These are phyloP conservation scores for Xiphydria camelus DNA, from an alignment of 2,888 invertebrate genomes.

Conservation along the genomic window DNA sequence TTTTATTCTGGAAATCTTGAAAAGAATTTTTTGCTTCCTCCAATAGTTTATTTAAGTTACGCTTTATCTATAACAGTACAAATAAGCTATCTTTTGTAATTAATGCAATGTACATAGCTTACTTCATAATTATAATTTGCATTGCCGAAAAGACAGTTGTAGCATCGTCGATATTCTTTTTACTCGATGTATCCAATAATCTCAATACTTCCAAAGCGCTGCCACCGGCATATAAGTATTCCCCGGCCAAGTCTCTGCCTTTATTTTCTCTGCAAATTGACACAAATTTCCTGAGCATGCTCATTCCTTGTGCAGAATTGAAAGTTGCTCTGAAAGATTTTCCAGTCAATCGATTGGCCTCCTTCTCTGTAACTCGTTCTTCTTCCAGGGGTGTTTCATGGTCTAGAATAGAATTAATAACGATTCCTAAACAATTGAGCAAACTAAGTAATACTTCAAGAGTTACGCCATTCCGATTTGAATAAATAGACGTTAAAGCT, in stretches of 20 bases:
- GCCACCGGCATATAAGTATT: conserved; percentile 72
- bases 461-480: no score
- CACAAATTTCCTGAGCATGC: conserved; percentile 65
- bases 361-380: conserved; percentile 6
- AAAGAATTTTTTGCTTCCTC: no score
- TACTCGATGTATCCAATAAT: conserved; percentile 66
- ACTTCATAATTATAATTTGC: conserved; percentile 68
- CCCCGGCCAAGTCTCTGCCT: conserved; percentile 61
- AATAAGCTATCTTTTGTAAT: no score
- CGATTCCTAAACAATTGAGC: no score
- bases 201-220: conserved; percentile 72
- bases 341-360: conserved; percentile 24
- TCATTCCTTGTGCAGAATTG: conserved; percentile 31
- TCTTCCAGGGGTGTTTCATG: no score
- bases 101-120: conserved; percentile 17
- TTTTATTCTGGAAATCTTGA: no score
- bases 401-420: no score
- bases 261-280: conserved; percentile 62
- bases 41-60: no score
- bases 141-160: conserved; percentile 68
- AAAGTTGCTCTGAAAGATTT: conserved; percentile 38
- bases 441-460: no score
- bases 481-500: no score
- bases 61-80: no score
- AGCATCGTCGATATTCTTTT: conserved; percentile 64